Percentiles rank a stretch among this genome's conserved stretches.
Evolutionary conservation across 2,888 invertebrate species (phyloP).

Genomic region (Latrodectus elegans): DNA sequence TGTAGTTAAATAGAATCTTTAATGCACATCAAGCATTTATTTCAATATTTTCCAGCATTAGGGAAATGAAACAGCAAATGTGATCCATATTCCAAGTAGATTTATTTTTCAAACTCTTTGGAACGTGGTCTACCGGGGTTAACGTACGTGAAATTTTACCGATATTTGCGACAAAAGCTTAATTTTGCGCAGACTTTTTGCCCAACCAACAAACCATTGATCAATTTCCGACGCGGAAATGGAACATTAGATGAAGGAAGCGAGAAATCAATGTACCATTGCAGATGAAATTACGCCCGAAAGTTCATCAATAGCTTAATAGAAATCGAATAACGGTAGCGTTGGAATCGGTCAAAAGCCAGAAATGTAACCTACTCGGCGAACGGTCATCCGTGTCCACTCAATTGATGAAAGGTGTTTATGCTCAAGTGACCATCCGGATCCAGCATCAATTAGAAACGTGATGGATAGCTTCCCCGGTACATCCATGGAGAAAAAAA

Average conservation of each 20-base stretch:
- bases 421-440: constrained; percentile 25
- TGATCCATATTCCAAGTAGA: too few species aligned
- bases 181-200: too few species aligned
- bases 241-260: not conserved
- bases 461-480: not conserved
- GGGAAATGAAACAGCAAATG: too few species aligned
- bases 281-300: not conserved
- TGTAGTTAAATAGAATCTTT: too few species aligned
- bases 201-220: too few species aligned
- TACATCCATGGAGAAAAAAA: too few species aligned
- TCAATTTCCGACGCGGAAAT: not conserved
- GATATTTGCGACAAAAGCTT: too few species aligned
- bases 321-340: not conserved
- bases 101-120: too few species aligned
- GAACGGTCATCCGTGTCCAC: constrained; percentile 32
- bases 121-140: too few species aligned
- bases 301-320: not conserved
- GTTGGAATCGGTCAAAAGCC: not conserved
- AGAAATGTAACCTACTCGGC: not conserved
- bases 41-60: too few species aligned
- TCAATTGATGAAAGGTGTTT: not conserved
- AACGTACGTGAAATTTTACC: too few species aligned
- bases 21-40: too few species aligned
- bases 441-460: constrained; percentile 14
- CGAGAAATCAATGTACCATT: not conserved